Percentiles rank a stretch among this genome's conserved stretches.
Conservation (phyloP, 2,888 invertebrate genomes). For the Gisinianus flammeolus region DNA sequence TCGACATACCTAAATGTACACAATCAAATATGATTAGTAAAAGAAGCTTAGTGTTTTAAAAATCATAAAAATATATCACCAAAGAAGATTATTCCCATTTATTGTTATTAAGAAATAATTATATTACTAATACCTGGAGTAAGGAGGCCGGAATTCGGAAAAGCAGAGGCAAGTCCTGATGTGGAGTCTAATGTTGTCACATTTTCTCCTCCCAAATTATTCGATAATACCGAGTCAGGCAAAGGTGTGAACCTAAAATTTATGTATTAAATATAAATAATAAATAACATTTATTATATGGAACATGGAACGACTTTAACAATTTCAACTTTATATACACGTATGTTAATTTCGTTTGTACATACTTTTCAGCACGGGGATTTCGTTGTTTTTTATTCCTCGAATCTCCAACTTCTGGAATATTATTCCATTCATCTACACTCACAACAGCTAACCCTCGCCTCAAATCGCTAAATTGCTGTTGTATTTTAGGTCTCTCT, state of each 20-base stretch:
- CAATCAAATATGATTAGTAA: neutral
- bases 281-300: neutral
- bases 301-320: neutral
- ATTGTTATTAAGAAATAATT: neutral
- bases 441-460: conserved; percentile 80
- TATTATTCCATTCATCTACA: conserved; percentile 94
- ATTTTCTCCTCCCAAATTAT: conserved; percentile 83
- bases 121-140: conserved; percentile 68
- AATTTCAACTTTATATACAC: conserved; percentile 6
- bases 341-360: conserved; percentile 7
- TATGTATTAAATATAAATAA: neutral
- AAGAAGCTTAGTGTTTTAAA: neutral
- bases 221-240: conserved; percentile 91
- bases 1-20: conserved; percentile 61
- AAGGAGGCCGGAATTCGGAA: conserved; percentile 72
- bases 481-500: conserved; percentile 98
- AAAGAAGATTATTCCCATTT: neutral
- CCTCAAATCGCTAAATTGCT: conserved; percentile 98
- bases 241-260: conserved; percentile 83
- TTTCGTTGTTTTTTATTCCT: conserved; percentile 95
- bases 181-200: conserved; percentile 79
- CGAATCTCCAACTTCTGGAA: conserved; percentile 99
- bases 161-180: conserved; percentile 78
- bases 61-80: neutral
- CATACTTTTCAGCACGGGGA: conserved; percentile 85